phyloP scores from a whole-genome alignment of 2,888 invertebrate species.

The Machimus atricapillus region DNA sequence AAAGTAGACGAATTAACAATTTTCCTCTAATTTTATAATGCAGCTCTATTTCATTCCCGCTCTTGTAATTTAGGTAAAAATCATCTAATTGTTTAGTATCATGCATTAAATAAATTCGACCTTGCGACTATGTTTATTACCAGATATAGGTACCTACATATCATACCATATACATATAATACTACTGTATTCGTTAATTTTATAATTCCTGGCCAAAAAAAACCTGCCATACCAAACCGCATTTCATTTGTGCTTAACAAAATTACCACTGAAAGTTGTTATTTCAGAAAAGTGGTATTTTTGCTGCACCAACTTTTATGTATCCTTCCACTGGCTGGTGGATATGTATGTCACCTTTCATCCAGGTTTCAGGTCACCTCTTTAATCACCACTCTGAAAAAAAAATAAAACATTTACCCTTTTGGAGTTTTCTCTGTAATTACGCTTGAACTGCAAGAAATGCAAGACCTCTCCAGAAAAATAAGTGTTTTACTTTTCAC shows the following conservation, averaged over 20 bases:
- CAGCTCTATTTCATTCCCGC: too few relatives aligned
- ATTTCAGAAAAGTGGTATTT: not conserved
- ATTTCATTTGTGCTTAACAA: not conserved
- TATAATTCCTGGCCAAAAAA: not conserved
- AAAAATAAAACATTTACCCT: not conserved
- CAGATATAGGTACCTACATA: too few relatives aligned
- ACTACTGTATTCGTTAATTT: not conserved
- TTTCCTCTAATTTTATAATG: too few relatives aligned
- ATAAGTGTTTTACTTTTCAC: not conserved
- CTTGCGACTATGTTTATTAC: not conserved
- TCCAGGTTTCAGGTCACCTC: conserved; percentile 12
- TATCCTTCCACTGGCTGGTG: not conserved
- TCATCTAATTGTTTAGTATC: not conserved
- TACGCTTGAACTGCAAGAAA: not conserved
- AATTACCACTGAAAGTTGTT: not conserved
- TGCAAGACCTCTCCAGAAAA: not conserved
- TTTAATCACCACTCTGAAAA: not conserved
- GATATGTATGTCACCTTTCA: not conserved
- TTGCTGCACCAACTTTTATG: not conserved
- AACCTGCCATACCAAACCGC: not conserved
- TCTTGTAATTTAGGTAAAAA: not conserved
- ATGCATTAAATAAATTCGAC: not conserved
- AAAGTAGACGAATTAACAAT: too few relatives aligned
- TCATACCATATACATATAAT: too few relatives aligned
- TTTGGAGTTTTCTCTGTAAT: not conserved